Evolutionary conservation across 2,888 invertebrate species (phyloP), one percentile per base, ranked within the genome.

Genomic region (Idaea aversata): DNA sequence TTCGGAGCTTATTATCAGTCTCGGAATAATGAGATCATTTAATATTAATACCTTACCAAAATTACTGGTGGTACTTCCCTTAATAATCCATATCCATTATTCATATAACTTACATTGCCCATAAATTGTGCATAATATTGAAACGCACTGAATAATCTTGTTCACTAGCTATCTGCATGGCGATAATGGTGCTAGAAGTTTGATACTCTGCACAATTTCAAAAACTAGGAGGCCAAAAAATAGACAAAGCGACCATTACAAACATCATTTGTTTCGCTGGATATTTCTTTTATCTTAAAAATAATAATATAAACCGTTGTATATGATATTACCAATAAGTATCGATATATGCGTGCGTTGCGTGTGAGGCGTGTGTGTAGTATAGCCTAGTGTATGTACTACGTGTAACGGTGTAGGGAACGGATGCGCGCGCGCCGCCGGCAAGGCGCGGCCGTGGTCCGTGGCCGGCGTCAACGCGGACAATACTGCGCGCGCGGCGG

Each of bases 361-460:
- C 66, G 66, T 38, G 65, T 61, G 63, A 62, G 65, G 64, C 61
- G 64, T 69, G 67, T 65, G 66, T 64, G 72, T 75, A 73, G 25
- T 25, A 25, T 25, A 25, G 25, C 3, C 25, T 25, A 25, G 25
- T 25, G 25, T 25, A 25, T 25, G 25, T 25, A 25, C 25, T 25
- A 25, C 25, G 25, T 25, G 25, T 25, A 25, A 25, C 25, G 67
- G 74, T 58, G 59, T 84, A 92, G 93, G 93, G 77, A 90, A 90
- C 84, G 93, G 93, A 36, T 89, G 88, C 81, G 89, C 86, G 72
- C 92, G 93, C 82, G 76, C 87, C 69, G 80, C 88, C 70, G 91
- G 90, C 83, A 90, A 90, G 85, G 91, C 91, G 85, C 89, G 93
- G 68, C 93, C 93, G 72, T 93, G 93, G 93, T 93, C 93, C 70